Percentiles rank a stretch among this genome's conserved stretches.
These are phyloP conservation scores for Sardina pilchardus DNA, from an alignment of 2,113 vertebrate genomes.

Conservation along the genomic window DNA sequence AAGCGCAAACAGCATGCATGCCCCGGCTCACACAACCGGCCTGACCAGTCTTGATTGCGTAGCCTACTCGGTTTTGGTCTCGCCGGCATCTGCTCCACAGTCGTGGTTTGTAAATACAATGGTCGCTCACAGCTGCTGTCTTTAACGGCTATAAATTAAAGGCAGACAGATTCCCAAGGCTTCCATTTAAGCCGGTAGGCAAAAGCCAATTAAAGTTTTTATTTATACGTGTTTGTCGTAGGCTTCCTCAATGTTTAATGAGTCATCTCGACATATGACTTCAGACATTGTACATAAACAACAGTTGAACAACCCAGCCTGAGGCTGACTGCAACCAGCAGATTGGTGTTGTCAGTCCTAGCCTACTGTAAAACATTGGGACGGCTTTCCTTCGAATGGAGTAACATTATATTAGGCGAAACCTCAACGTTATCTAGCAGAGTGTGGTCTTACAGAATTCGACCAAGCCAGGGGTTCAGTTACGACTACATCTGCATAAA, in stretches of 20 bases:
- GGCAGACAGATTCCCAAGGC: not conserved
- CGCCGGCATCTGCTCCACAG: not conserved
- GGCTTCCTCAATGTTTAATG: too few relatives aligned
- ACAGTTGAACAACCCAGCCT: not conserved
- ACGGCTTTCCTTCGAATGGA: not conserved
- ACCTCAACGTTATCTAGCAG: not conserved
- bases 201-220: too few relatives aligned
- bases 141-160: not conserved
- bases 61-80: not conserved
- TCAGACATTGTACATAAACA: not conserved
- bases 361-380: not conserved
- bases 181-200: too few relatives aligned
- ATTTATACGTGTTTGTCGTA: not conserved
- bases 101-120: not conserved
- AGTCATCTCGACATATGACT: not conserved
- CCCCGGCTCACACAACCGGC: not conserved
- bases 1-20: too few relatives aligned
- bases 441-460: not conserved
- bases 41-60: not conserved
- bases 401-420: not conserved
- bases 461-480: not conserved
- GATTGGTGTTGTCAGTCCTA: not conserved
- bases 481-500: not conserved
- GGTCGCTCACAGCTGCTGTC: not conserved
- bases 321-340: not conserved